These are phyloP conservation scores for Columba livia DNA, from an alignment of 2,113 vertebrate species.

Conservation along the genomic window DNA sequence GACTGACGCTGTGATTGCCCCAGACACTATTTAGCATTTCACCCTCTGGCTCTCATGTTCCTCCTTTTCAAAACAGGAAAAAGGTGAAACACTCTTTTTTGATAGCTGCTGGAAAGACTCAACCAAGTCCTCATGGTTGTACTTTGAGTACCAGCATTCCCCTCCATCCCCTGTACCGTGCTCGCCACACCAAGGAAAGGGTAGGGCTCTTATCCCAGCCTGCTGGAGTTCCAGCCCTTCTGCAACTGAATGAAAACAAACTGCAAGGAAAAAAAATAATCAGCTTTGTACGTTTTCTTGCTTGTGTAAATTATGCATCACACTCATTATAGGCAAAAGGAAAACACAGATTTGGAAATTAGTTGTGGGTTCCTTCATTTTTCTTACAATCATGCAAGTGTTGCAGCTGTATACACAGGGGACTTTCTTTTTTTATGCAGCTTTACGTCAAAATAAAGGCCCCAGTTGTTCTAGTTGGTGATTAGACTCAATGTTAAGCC, in stretches of 20 bases:
- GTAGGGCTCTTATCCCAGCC: conserved; percentile 25
- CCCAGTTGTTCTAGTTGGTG: conserved; percentile 34
- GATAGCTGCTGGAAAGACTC: neutral
- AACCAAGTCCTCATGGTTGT: neutral
- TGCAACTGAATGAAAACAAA: conserved; percentile 8
- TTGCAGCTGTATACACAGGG: conserved; percentile 15
- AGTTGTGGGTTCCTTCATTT: conserved; percentile 1
- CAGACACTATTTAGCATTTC: neutral
- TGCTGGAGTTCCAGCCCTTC: conserved; percentile 1
- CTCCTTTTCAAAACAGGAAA: conserved; percentile 15
- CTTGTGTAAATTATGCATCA: conserved; percentile 10
- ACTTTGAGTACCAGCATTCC: neutral
- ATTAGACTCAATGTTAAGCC: conserved; percentile 47
- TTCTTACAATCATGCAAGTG: conserved; percentile 18
- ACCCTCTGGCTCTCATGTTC: neutral
- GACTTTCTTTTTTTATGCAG: conserved; percentile 12
- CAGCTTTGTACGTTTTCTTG: neutral
- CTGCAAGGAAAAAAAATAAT: neutral
- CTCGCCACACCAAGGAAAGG: neutral
- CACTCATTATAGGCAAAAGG: neutral
- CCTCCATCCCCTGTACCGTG: neutral
- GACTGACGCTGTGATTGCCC: neutral
- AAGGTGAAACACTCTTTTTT: neutral
- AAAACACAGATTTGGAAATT: neutral
- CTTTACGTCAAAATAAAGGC: conserved; percentile 60